Evolutionary conservation across 2,888 invertebrate genomes (phyloP).

Genomic region (Leucozona laternaria): DNA sequence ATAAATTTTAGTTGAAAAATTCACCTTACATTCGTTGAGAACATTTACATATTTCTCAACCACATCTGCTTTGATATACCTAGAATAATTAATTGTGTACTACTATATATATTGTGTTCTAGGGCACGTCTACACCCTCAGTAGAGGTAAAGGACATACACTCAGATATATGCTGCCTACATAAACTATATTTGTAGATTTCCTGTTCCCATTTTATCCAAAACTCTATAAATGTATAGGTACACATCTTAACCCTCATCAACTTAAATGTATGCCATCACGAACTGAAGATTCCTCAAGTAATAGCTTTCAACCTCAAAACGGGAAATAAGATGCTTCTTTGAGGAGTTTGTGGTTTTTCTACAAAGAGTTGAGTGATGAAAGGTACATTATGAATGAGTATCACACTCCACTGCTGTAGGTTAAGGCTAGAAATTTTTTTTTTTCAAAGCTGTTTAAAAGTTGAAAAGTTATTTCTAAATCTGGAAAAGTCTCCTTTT

Average conservation of each 20-base stretch:
- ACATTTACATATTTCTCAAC: no score
- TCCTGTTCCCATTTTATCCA: constrained; percentile 44
- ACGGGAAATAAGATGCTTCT: constrained; percentile 53
- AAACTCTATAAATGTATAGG: no score
- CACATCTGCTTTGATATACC: no score
- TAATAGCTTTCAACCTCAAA: constrained; percentile 70
- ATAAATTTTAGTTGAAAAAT: no score
- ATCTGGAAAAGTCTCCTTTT: not conserved
- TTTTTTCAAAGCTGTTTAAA: not conserved
- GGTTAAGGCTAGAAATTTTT: not conserved
- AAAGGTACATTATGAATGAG: not conserved
- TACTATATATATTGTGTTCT: no score
- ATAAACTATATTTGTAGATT: constrained; percentile 11
- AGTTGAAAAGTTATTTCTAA: not conserved
- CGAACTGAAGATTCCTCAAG: constrained; percentile 60
- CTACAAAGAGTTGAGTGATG: not conserved
- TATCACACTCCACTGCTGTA: not conserved
- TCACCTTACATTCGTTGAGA: no score
- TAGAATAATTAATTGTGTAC: no score
- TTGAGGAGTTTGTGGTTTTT: constrained; percentile 23
- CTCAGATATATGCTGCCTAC: no score
- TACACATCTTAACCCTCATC: constrained; percentile 66
- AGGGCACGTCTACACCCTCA: no score
- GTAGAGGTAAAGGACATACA: no score
- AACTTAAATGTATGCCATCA: constrained; percentile 50